A percentile compares a stretch with the other conserved stretches of the same genome.
These are phyloP conservation scores for Contarinia nasturtii DNA, from an alignment of 1,140 invertebrate genomes.

Conservation along the genomic window DNA sequence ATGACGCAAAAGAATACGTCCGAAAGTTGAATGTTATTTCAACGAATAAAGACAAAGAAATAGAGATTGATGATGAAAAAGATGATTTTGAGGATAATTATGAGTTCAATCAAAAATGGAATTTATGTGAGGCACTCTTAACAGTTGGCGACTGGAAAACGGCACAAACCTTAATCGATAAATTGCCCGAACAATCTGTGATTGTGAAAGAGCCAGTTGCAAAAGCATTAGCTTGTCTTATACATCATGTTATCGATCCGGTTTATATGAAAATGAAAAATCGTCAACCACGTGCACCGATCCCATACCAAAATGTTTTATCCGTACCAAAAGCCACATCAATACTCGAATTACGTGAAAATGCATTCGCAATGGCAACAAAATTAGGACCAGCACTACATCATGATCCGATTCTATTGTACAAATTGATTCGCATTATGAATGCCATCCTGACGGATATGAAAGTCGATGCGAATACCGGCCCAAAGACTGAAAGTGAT, in stretches of 20 bases:
- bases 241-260: conserved; percentile 74
- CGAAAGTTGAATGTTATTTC: conserved; percentile 70
- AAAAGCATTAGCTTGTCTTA: conserved; percentile 53
- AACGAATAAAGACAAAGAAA: conserved; percentile 62
- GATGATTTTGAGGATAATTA: conserved; percentile 45
- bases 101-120: conserved; percentile 80
- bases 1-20: conserved; percentile 72
- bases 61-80: conserved; percentile 47
- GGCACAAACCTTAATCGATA: conserved; percentile 55
- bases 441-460: conserved; percentile 16
- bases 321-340: conserved; percentile 21
- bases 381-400: conserved; percentile 75
- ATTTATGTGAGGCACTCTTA: conserved; percentile 73
- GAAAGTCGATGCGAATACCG: conserved; percentile 17
- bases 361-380: conserved; percentile 70
- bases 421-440: conserved; percentile 56
- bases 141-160: conserved; percentile 80
- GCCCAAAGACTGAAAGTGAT: conserved; percentile 12
- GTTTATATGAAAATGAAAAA: conserved; percentile 55
- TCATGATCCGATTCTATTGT: conserved; percentile 71
- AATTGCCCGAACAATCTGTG: conserved; percentile 64
- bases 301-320: not conserved
- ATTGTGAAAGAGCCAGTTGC: conserved; percentile 64
- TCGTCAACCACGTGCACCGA: not conserved
- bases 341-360: conserved; percentile 53